Evolutionary conservation across 1,140 invertebrate species (phyloP), one percentile per base, ranked within the genome.

Genomic region (Calycopis cecrops): DNA sequence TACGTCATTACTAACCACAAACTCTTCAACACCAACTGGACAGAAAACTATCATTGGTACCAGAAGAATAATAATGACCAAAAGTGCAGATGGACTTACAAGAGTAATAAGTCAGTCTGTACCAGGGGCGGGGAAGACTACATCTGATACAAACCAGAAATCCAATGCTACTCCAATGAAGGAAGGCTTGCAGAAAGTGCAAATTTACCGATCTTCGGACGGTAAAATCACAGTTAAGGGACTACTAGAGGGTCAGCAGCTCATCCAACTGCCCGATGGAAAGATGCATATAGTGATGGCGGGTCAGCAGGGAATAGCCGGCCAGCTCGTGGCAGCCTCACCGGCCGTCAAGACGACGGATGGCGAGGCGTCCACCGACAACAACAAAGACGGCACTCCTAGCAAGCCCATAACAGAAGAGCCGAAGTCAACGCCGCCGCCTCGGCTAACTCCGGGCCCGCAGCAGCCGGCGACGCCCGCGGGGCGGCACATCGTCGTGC

Each of bases 181-280:
- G 48, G 84, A 90, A 0, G 89, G 89, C n/a, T 84, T 83, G 9
- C 94, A 96, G 74, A 94, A 95, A 76, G 94, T 99, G 28, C 96
- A 98, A 88, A 96, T 98, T 56, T 92, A 97, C 62, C 92, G 95
- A 68, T 92, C 93, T 0, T 93, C 95, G 0, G 96, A 97, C 83
- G 97, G 97, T 12, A 97, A 97, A 85, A 88, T 98, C 0, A 96
- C 97, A 78, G 96, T 98, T 3, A 91, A 95, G 57, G 97, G 97
- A 7, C 87, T 99, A 1, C 90, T 97, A 79, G 94, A 96, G 47
- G 96, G 97, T n/a, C 97, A 99, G 73, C 96, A 98, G 69, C 87
- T 98, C 18, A 92, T 98, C 17, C 95, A 98, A 76, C 93, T 97
- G 90, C 92, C 97, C 0, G 97, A 98, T 87, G 97, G 97, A 0